phyloP scores from a whole-genome alignment of 2,797 vertebrate species.

The Pachyuromys duprasi region DNA sequence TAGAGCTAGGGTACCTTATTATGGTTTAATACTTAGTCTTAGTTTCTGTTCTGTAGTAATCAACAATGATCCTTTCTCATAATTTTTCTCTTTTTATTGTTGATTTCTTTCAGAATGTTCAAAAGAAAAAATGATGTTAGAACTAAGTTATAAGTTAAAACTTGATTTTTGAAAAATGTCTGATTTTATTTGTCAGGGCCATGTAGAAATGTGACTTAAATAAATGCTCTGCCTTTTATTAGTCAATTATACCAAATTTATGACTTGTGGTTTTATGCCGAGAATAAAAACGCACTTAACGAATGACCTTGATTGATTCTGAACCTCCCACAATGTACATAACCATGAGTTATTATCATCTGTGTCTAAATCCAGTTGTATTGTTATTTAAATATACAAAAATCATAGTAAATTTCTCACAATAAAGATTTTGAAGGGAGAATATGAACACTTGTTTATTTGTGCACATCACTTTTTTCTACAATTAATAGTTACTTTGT shows the following conservation, averaged over 20 bases:
- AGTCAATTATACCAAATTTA: neutral
- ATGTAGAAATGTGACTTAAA: neutral
- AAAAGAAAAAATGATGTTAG: neutral
- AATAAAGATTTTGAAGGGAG: too few relatives aligned
- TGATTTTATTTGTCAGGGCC: neutral
- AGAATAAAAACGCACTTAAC: neutral
- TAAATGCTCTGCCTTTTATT: neutral
- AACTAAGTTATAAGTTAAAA: neutral
- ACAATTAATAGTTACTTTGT: neutral
- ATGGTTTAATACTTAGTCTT: neutral
- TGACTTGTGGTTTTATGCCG: neutral
- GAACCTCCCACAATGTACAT: neutral
- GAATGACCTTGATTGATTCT: neutral
- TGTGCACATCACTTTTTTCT: neutral
- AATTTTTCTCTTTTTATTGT: neutral
- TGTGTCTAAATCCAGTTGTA: neutral
- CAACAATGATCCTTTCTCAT: neutral
- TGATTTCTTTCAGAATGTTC: neutral
- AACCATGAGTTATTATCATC: neutral
- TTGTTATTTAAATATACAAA: neutral
- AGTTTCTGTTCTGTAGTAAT: neutral
- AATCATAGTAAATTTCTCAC: neutral
- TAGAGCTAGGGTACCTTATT: neutral
- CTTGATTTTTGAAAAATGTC: neutral
- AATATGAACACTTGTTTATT: neutral